These are phyloP conservation scores for Alcis repandata DNA, from an alignment of 2,888 invertebrate species.

Conservation along the genomic window DNA sequence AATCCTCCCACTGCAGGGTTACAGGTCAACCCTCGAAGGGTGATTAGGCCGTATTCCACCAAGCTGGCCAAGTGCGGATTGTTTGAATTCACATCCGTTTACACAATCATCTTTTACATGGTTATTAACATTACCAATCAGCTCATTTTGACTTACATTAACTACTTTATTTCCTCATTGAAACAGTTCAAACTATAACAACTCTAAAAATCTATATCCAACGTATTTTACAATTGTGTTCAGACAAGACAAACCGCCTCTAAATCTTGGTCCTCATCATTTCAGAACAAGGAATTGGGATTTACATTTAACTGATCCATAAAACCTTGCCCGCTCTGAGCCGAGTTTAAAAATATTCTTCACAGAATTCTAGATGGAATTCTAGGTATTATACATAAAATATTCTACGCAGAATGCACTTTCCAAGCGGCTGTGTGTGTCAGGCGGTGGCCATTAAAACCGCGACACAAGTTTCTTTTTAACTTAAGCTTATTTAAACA, in stretches of 20 bases:
- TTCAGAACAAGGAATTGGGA: conserved; percentile 8
- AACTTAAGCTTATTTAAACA: conserved; percentile 1
- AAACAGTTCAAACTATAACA: too few relatives aligned
- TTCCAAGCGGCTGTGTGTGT: conserved; percentile 46
- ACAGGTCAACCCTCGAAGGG: too few relatives aligned
- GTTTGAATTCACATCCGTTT: too few relatives aligned
- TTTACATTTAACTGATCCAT: conserved; percentile 16
- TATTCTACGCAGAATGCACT: conserved; percentile 54
- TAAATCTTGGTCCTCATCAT: conserved; percentile 17
- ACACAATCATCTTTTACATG: too few relatives aligned
- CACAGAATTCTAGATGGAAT: conserved; percentile 38
- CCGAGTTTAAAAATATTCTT: conserved; percentile 50
- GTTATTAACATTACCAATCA: too few relatives aligned
- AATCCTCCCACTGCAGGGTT: too few relatives aligned
- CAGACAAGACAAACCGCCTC: not conserved
- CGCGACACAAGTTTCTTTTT: conserved; percentile 19
- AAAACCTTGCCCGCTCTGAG: conserved; percentile 33
- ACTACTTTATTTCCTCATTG: too few relatives aligned
- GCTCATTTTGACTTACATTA: too few relatives aligned
- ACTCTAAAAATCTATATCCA: too few relatives aligned
- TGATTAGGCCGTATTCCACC: too few relatives aligned
- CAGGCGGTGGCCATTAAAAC: conserved; percentile 40
- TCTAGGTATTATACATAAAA: conserved; percentile 21
- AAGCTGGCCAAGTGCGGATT: too few relatives aligned
- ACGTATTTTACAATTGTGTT: not conserved